Evolutionary conservation across 2,797 vertebrate genomes (phyloP), one percentile per base, ranked within the genome.

Genomic region (Macrochelys suwanniensis): DNA sequence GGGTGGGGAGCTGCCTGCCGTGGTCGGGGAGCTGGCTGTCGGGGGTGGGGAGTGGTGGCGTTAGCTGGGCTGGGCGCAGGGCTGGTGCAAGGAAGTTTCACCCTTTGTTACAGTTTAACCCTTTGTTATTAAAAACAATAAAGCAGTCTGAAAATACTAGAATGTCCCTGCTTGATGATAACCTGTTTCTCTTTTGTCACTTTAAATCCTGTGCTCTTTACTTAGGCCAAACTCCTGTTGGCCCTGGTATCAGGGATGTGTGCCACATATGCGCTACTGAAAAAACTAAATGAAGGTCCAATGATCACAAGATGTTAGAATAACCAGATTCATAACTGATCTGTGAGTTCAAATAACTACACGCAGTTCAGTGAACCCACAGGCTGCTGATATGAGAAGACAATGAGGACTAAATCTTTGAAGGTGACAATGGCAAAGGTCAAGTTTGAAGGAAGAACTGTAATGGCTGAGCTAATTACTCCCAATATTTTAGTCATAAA

Each of bases 201-300:
- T 68, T 37, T 11, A 87, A 89, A 92, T 84, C 21, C 49, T 51
- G 82, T 26, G 2, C 1, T 89, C 65, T 71, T 11, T 37, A 26
- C 11, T 7, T 28, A 23, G 23, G 45, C 5, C 74, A 28, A 51
- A 15, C 21, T 51, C 42, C 47, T 81, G 53, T 65, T 65, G 16
- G 85, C 56, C 6, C 49, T 12, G 1, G 1, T 31, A 7, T 0
- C 1, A 0, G 7, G 37, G 45, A 37, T 8, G 9, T 76, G 42
- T 28, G 51, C n/a, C 90, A 82, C 0, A 15, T 47, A 1, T 33
- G 25, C 82, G 68, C 47, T 8, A 25, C 19, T 31, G 19, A 47
- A 79, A 61, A 49, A 42, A 28, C n/a, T 47, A 86, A 92, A 8
- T 5, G n/a, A 42, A 21, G 11, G 1, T 15, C 85, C 13, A 0